A percentile compares a stretch with the other conserved stretches of the same genome.
Conservation (phyloP, 2,113 vertebrate genomes). For the Pithys albifrons region DNA sequence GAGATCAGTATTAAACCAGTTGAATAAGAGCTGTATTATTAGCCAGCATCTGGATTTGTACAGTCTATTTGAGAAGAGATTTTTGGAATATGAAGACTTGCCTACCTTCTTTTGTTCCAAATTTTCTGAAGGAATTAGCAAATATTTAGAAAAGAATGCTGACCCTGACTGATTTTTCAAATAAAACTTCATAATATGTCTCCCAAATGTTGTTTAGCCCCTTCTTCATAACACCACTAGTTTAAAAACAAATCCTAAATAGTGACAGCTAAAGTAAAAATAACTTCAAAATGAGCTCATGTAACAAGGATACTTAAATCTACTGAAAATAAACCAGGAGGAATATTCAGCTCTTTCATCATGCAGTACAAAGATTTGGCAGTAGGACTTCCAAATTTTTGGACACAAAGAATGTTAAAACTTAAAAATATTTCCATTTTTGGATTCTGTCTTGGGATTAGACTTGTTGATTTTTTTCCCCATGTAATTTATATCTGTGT, state of each 20-base stretch:
- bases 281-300: not conserved
- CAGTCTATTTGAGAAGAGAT: not conserved
- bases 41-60: not conserved
- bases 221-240: not conserved
- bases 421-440: not conserved
- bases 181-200: not conserved
- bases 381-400: not conserved
- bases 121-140: not conserved
- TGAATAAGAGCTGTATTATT: not conserved
- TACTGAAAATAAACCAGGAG: not conserved
- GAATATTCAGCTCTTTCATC: not conserved
- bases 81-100: not conserved
- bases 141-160: not conserved
- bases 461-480: no score
- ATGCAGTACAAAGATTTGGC: not conserved
- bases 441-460: not conserved
- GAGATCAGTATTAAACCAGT: not conserved
- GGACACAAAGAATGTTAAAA: not conserved
- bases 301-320: not conserved
- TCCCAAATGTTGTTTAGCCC: not conserved
- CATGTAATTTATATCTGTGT: not conserved
- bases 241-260: not conserved
- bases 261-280: not conserved
- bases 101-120: not conserved
- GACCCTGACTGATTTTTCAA: not conserved